Conservation (phyloP, 1,140 invertebrate genomes). For the Parapsyche elsis region DNA sequence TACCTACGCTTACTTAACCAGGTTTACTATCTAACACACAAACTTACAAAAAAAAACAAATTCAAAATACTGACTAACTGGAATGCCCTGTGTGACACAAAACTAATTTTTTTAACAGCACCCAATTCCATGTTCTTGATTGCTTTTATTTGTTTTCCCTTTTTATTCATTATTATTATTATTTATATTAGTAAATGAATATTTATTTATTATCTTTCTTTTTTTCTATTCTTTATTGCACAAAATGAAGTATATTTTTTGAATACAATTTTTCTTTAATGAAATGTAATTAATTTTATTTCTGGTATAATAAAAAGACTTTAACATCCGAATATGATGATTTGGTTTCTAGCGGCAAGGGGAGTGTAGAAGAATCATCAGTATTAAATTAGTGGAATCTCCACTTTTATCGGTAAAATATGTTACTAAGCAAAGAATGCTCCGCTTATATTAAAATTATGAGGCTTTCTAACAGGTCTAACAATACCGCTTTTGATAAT, state of each 20-base stretch:
- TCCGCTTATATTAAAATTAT: constrained; percentile 34
- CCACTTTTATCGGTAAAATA: constrained; percentile 60
- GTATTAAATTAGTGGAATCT: constrained; percentile 63
- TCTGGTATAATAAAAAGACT: constrained; percentile 6
- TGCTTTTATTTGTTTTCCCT: constrained; percentile 25
- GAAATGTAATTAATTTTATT: constrained; percentile 21
- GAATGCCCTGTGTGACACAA: background rate
- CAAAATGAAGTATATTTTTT: constrained; percentile 20
- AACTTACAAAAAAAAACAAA: constrained; percentile 1
- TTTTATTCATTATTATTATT: constrained; percentile 23
- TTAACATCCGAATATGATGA: constrained; percentile 44
- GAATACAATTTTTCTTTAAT: constrained; percentile 11
- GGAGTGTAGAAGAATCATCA: constrained; percentile 63
- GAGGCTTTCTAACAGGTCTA: constrained; percentile 30
- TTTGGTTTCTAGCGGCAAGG: constrained; percentile 68
- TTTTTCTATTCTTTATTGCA: background rate
- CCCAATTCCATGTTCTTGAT: background rate
- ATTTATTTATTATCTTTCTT: constrained; percentile 4
- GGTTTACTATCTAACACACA: constrained; percentile 34
- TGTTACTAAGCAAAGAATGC: constrained; percentile 54
- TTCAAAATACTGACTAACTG: background rate
- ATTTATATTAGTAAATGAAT: background rate
- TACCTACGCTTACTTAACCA: constrained; percentile 40
- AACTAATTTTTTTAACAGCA: constrained; percentile 8
- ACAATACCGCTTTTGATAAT: background rate